Conservation (phyloP, 2,113 vertebrate species). For the Dicentrarchus labrax region DNA sequence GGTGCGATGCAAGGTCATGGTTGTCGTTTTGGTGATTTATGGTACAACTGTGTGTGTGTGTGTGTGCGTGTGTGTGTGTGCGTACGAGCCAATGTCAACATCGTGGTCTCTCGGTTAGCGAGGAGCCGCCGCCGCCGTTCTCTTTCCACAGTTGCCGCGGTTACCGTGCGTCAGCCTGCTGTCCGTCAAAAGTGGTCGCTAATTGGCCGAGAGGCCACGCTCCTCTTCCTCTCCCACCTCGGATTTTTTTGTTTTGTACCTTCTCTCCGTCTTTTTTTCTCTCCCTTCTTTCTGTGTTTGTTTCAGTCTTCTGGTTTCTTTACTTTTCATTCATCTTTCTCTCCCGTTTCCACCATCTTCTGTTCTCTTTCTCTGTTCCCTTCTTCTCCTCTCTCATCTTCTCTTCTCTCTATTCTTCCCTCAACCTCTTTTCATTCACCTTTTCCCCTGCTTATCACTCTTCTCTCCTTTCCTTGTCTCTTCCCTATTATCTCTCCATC, state of each 20-base stretch:
- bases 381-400: too few species aligned
- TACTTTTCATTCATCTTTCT: too few species aligned
- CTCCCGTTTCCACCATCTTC: too few species aligned
- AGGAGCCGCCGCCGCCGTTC: conserved; percentile 64
- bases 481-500: neutral
- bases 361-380: too few species aligned
- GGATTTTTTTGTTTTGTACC: neutral
- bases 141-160: conserved; percentile 79
- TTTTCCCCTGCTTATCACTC: neutral
- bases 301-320: neutral
- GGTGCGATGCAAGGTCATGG: conserved; percentile 60
- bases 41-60: conserved; percentile 41
- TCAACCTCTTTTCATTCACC: neutral
- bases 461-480: neutral
- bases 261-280: neutral
- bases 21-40: conserved; percentile 67
- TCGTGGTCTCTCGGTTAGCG: conserved; percentile 62
- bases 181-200: conserved; percentile 64
- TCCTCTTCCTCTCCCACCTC: conserved; percentile 38
- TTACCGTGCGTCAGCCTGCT: conserved; percentile 73
- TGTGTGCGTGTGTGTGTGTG: conserved; percentile 37
- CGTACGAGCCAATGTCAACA: conserved; percentile 82
- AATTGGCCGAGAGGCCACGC: conserved; percentile 62
- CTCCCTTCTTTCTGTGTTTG: neutral
- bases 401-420: neutral